Percentiles rank a stretch among this genome's conserved stretches.
phyloP scores from a whole-genome alignment of 2,888 invertebrate genomes.

The Cataglyphis albicans region DNA sequence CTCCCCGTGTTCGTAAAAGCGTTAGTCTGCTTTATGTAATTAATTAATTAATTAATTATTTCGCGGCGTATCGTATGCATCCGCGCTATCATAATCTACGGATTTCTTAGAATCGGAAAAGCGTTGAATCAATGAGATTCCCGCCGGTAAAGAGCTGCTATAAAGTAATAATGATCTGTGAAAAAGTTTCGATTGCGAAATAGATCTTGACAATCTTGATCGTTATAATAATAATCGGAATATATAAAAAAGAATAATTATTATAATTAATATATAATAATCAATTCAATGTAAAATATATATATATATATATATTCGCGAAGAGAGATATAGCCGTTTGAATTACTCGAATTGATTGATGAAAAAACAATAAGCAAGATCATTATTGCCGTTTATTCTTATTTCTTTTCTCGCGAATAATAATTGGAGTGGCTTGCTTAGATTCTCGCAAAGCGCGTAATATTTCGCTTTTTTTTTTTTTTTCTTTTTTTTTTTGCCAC shows the following conservation, averaged over 20 bases:
- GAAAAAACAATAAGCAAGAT: slow-evolving; percentile 2
- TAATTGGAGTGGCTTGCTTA: slow-evolving; percentile 14
- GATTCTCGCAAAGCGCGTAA: neutral
- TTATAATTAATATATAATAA: neutral
- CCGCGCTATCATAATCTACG: neutral
- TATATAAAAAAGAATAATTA: neutral
- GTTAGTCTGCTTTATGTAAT: slow-evolving; percentile 9
- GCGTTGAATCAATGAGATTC: neutral
- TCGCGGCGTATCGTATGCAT: neutral
- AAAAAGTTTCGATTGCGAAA: neutral
- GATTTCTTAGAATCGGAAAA: neutral
- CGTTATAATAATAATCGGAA: neutral
- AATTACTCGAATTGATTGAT: slow-evolving; percentile 8
- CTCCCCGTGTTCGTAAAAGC: neutral
- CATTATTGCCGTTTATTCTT: slow-evolving; percentile 1
- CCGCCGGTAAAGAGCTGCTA: neutral
- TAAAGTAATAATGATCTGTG: neutral
- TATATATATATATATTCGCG: too few species aligned
- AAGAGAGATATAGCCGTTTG: too few species aligned
- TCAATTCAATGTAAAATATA: too few species aligned
- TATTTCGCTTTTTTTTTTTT: slow-evolving; percentile 16
- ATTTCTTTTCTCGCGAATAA: slow-evolving; percentile 15
- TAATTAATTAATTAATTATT: slow-evolving; percentile 46
- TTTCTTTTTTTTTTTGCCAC: neutral
- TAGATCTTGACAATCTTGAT: neutral